Base-by-base conservation (phyloP, 2,113 vertebrate species). In the Lanius collurio region DNA sequence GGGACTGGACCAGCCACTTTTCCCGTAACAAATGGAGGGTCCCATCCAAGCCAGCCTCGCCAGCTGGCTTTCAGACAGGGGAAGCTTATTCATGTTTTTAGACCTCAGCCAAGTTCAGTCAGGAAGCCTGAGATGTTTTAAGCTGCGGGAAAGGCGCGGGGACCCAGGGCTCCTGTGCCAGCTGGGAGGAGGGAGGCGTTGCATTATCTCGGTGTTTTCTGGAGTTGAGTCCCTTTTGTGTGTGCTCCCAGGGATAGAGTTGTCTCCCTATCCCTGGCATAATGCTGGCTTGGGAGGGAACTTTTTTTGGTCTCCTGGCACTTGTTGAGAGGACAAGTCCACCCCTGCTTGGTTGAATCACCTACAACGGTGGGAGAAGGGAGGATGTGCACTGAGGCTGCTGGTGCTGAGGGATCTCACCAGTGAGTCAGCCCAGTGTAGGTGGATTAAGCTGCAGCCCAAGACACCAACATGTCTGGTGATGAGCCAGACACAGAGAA, bases 61-160 rank as follows among this genome's bases (percentile, higher is more conserved):
- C 97, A 96, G 75, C 8, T 97, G 97, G 97, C 97, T 93, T 57
- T n/a, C 10, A 7, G 89, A 95, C 97, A 96, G 92, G 94, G 71
- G 84, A 83, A 90, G 84, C 89, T 97, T 89, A 95, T 96, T 95
- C 94, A 30, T 83, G 93, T 90, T 93, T 90, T 75, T 2, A 95
- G 97, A 80, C 31, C 90, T 78, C 96, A 95, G 95, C 96, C 95
- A 96, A 95, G 95, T 42, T 56, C 75, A 94, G 67, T 10, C 82
- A 96, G 96, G 94, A 95, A 97, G 89, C 27, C 73, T 92, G 94
- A 91, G 91, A 92, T 93, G 90, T 87, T 95, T 87, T 15, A 64
- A 71, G 65, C 44, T 2, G 37, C 46, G 68, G 67, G 55, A 30
- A 60, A 80, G 68, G 85, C 28, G 0, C 3, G 7, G 62, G 84